Base-by-base conservation (phyloP, 2,888 invertebrate species). In the Rhingia rostrata region DNA sequence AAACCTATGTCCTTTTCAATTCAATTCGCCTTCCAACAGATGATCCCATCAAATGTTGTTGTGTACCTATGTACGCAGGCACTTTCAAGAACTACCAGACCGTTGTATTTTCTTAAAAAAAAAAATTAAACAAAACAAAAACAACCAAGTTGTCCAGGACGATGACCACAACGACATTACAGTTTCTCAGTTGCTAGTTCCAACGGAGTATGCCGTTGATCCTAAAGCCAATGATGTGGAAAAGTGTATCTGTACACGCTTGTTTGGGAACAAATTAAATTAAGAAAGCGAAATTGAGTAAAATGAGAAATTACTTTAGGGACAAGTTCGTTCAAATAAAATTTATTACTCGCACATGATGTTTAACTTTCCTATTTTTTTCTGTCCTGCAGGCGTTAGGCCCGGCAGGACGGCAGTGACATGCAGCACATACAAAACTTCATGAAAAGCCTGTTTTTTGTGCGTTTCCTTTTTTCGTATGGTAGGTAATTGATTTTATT, bases 221-320 rank as follows among this genome's bases (percentile, higher is more conserved):
- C 80, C 66, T 56, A 51, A 49, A 69, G 39, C 69, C 74, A 81
- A 81, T 81, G 80, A 81, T 60, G 74, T 81, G 80, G 74, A 81
- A 81, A 81, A 81, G 74, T 74, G 60, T 69, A 69, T 74, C 74
- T 63, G 72, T 58, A 66, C 72, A 72, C 79, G 79, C 72, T 72
- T 81, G 80, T 81, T 81, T 74, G 74, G 67, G 61, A 74, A 69
- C 67, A 74, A 81, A 81, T 81, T 73, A 81, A 81, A 81, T 81
- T 74, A 81, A 81, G 67, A 79, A 77, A 77, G 70, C 70, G 56
- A 63, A 81, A 74, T 81, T 69, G 74, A 74, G 73, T 74, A 56
- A 81, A 74, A 63, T 61, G 54, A 81, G 74, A 69, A 74, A 81
- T 78, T 61, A 58, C 78, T 78, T 78, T 70, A 54, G 70, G 78